Evolutionary conservation across 2,888 invertebrate species (phyloP).

Genomic region (Euplagia quadripunctaria): DNA sequence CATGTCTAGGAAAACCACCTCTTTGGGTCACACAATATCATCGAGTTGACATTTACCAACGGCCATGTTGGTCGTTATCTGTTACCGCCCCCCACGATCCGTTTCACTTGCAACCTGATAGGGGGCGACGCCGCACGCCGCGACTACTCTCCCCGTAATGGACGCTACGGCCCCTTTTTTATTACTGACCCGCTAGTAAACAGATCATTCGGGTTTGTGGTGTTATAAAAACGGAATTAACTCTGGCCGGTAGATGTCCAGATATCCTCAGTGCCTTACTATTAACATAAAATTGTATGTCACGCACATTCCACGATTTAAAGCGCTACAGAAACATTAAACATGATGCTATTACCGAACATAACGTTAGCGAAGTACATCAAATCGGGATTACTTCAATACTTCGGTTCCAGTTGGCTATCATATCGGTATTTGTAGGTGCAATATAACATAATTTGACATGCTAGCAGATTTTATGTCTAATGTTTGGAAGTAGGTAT

Average conservation of each 20-base stretch:
- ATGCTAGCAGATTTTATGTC: not conserved
- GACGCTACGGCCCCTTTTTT: slow-evolving; percentile 85
- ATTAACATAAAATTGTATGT: slow-evolving; percentile 78
- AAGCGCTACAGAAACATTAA: slow-evolving; percentile 66
- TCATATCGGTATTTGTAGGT: slow-evolving; percentile 40
- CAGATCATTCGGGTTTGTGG: slow-evolving; percentile 88
- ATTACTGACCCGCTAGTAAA: slow-evolving; percentile 88
- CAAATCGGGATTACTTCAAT: slow-evolving; percentile 40
- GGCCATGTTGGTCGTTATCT: slow-evolving; percentile 84
- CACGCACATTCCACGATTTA: slow-evolving; percentile 72
- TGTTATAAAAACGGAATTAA: slow-evolving; percentile 88
- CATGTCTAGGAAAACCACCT: not conserved
- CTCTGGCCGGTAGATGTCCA: slow-evolving; percentile 82
- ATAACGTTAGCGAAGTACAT: slow-evolving; percentile 50
- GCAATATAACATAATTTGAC: slow-evolving; percentile 16
- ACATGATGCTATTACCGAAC: slow-evolving; percentile 58
- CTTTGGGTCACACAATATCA: slow-evolving; percentile 58
- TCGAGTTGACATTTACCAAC: slow-evolving; percentile 77
- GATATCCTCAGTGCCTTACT: slow-evolving; percentile 76
- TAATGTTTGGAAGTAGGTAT: slow-evolving; percentile 7
- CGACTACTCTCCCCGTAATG: slow-evolving; percentile 81
- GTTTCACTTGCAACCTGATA: slow-evolving; percentile 87
- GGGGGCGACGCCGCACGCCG: slow-evolving; percentile 82
- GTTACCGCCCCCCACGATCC: slow-evolving; percentile 83
- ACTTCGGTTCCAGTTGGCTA: slow-evolving; percentile 34